These are phyloP conservation scores for Dromius quadrimaculatus DNA, from an alignment of 2,888 invertebrate species.

Conservation along the genomic window DNA sequence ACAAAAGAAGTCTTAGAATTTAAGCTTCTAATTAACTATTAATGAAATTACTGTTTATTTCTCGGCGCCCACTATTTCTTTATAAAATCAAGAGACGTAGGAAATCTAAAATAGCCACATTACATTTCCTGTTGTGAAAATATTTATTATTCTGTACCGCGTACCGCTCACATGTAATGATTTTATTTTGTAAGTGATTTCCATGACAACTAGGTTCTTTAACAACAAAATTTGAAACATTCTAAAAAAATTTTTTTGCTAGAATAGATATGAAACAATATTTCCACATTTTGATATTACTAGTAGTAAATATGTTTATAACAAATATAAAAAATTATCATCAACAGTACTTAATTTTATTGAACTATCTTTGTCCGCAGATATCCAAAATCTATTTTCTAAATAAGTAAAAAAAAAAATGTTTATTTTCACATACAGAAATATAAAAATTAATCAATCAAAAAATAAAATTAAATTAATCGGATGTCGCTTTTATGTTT, in stretches of 20 bases:
- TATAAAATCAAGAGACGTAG: neutral
- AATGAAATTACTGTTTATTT: slow-evolving; percentile 8
- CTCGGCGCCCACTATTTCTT: neutral
- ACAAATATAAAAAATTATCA: too few relatives aligned
- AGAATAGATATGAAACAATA: neutral
- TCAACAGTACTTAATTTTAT: too few relatives aligned
- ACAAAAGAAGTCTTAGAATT: neutral
- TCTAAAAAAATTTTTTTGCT: neutral
- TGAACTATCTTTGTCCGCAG: too few relatives aligned
- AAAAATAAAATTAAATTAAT: too few relatives aligned
- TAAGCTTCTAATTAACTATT: neutral
- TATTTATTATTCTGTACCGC: neutral
- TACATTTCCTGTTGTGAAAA: neutral
- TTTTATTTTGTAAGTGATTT: neutral
- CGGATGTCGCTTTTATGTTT: too few relatives aligned
- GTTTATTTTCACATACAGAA: too few relatives aligned
- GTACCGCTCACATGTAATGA: neutral
- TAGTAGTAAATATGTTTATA: too few relatives aligned
- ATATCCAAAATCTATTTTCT: too few relatives aligned
- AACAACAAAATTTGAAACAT: neutral
- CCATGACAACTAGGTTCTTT: neutral
- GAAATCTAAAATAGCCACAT: too few relatives aligned
- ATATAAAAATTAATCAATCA: too few relatives aligned
- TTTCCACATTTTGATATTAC: too few relatives aligned
- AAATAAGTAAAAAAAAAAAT: too few relatives aligned